Percentiles rank a stretch among this genome's conserved stretches.
Conservation (phyloP, 2,888 invertebrate species). For the Drosophila borborema region DNA sequence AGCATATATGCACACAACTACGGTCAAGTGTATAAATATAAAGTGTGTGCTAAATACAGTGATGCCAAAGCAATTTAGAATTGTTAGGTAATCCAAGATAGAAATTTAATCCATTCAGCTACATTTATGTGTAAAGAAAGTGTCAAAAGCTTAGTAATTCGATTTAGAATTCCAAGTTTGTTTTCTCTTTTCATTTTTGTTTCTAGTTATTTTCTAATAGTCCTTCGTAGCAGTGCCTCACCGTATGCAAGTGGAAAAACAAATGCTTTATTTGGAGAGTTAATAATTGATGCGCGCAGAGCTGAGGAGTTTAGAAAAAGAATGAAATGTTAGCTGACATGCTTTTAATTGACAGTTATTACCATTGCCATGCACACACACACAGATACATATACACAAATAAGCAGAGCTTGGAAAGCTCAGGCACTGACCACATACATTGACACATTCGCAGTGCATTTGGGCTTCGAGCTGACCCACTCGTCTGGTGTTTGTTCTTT, state of each 20-base stretch:
- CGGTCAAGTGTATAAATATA: not conserved
- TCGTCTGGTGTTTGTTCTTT: conserved; percentile 10
- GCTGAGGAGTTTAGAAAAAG: not conserved
- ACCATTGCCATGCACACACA: not conserved
- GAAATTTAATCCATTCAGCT: no score
- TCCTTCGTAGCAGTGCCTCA: not conserved
- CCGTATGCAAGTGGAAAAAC: not conserved
- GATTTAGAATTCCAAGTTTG: not conserved
- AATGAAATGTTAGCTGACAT: no score
- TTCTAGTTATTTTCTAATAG: not conserved
- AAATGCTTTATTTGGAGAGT: not conserved
- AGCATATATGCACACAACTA: not conserved
- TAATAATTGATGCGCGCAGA: not conserved
- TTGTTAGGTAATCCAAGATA: not conserved
- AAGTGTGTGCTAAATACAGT: not conserved
- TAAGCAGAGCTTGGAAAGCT: not conserved
- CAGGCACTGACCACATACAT: not conserved
- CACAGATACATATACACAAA: not conserved
- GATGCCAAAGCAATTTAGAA: no score
- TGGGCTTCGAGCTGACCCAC: not conserved
- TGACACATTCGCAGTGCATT: conserved; percentile 7
- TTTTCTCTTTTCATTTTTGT: no score
- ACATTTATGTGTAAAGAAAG: not conserved
- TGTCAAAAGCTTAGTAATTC: not conserved
- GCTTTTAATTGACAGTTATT: not conserved